Evolutionary conservation across 2,797 vertebrate species (phyloP).

Genomic region (Dallia pectoralis): DNA sequence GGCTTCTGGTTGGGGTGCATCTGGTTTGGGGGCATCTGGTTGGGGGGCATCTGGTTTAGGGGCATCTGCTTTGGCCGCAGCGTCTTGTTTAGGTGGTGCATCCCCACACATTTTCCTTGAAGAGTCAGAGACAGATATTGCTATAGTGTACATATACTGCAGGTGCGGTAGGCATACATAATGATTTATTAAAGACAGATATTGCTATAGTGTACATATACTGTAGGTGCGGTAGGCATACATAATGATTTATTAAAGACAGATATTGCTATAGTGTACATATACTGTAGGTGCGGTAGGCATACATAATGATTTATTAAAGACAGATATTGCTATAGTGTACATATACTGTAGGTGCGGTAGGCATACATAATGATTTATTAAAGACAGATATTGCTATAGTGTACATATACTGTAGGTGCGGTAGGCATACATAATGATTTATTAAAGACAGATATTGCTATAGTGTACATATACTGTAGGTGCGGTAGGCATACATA

Average conservation of each 20-base stretch:
- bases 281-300: background rate
- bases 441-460: background rate
- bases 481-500: no score
- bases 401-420: background rate
- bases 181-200: no score
- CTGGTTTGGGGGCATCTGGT: background rate
- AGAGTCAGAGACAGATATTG: background rate
- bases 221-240: no score
- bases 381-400: no score
- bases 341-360: background rate
- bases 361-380: no score
- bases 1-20: background rate
- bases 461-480: background rate
- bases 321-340: no score
- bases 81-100: slow-evolving; percentile 6
- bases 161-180: no score
- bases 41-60: slow-evolving; percentile 10
- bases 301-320: no score
- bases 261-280: no score
- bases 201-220: no score
- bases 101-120: slow-evolving; percentile 56
- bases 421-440: no score
- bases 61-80: background rate
- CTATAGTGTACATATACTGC: background rate
- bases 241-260: no score